Percentiles rank a stretch among this genome's conserved stretches.
These are phyloP conservation scores for Polypedilum pembai DNA, from an alignment of 1,140 invertebrate species.

Conservation along the genomic window DNA sequence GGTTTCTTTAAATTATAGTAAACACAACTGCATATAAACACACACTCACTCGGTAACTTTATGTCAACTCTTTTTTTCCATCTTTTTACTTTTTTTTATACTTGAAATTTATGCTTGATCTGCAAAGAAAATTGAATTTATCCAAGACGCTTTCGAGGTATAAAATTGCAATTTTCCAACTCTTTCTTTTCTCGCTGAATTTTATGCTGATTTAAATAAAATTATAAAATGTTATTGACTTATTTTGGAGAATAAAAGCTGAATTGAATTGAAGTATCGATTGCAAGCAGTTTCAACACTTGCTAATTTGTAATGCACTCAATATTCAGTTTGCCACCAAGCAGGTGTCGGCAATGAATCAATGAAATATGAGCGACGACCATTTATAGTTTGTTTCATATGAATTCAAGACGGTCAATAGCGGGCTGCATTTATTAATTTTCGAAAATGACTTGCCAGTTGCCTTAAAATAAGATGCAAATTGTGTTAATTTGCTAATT, in stretches of 20 bases:
- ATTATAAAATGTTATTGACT: background rate
- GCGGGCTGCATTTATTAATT: too few relatives aligned
- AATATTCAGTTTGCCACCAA: too few relatives aligned
- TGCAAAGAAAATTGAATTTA: background rate
- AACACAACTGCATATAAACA: too few relatives aligned
- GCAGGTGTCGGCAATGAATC: too few relatives aligned
- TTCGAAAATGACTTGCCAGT: too few relatives aligned
- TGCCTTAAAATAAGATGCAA: too few relatives aligned
- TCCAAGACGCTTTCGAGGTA: background rate
- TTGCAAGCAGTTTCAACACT: background rate
- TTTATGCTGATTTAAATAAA: slow-evolving; percentile 12
- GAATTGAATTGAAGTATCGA: slow-evolving; percentile 5
- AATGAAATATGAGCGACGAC: too few relatives aligned
- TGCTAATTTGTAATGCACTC: too few relatives aligned
- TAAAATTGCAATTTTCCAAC: slow-evolving; percentile 9
- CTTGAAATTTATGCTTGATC: slow-evolving; percentile 4
- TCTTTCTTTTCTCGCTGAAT: background rate
- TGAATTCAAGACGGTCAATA: too few relatives aligned
- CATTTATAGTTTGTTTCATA: too few relatives aligned
- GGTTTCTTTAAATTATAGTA: too few relatives aligned
- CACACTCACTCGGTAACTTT: background rate
- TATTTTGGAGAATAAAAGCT: background rate
- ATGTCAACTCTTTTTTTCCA: background rate
- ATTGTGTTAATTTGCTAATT: too few relatives aligned
- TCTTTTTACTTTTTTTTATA: background rate